Evolutionary conservation across 53 echinoderm and acorn worm species (phyloP).

Genomic region (Luidia sarsii): DNA sequence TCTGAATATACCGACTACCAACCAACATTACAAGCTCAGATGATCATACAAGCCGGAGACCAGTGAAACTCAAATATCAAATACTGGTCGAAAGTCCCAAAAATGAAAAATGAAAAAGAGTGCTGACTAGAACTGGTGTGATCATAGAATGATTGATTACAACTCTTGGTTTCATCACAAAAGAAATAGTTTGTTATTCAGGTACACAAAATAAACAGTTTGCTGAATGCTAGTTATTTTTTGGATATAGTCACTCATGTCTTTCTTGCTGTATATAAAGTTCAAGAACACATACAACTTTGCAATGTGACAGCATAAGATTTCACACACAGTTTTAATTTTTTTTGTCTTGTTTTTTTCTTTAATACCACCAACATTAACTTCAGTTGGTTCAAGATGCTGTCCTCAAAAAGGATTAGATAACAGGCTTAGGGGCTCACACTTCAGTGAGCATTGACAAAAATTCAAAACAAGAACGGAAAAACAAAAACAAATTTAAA

Average conservation of each 20-base stretch:
- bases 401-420: no score
- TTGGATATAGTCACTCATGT: not conserved
- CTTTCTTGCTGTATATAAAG: not conserved
- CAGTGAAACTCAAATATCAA: conserved; percentile 4
- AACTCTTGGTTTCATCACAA: not conserved
- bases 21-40: conserved; percentile 20
- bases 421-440: no score
- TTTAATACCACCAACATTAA: no score
- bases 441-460: no score
- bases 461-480: no score
- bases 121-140: not conserved
- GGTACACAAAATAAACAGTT: not conserved
- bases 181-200: conserved; percentile 1
- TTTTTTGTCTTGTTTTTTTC: no score
- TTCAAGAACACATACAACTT: not conserved
- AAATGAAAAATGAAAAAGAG: conserved; percentile 17
- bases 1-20: conserved; percentile 6
- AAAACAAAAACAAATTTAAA: no score
- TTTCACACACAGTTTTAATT: conserved; percentile 4
- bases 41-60: conserved; percentile 3
- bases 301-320: not conserved
- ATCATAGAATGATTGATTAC: conserved; percentile 31
- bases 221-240: no score
- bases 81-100: not conserved
- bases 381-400: no score